phyloP scores from a whole-genome alignment of 2,888 invertebrate species.

The Microdon myrmicae region DNA sequence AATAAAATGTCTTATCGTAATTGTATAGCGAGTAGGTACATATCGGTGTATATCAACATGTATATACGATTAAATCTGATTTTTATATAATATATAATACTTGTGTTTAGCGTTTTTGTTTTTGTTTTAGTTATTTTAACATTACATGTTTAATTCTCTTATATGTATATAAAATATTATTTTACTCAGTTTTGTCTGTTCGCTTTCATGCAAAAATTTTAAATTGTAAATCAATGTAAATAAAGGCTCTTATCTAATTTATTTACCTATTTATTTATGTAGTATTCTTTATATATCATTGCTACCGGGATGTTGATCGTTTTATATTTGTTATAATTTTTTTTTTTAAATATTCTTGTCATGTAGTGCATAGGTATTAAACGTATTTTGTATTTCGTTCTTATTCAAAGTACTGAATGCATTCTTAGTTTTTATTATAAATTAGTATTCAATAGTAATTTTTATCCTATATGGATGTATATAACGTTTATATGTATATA shows the following conservation, averaged over 20 bases:
- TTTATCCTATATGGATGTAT: constrained; percentile 42
- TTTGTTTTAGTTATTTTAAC: constrained; percentile 13
- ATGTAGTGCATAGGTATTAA: constrained; percentile 37
- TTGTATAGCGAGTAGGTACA: constrained; percentile 52
- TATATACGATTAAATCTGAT: constrained; percentile 35
- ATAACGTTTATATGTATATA: constrained; percentile 42
- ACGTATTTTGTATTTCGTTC: constrained; percentile 27
- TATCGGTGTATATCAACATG: constrained; percentile 50
- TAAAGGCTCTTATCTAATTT: constrained; percentile 63
- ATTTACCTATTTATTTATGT: constrained; percentile 32
- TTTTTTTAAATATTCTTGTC: constrained; percentile 40
- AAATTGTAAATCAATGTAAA: constrained; percentile 57
- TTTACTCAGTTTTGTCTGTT: constrained; percentile 47
- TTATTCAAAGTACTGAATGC: too few species aligned
- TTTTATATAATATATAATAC: constrained; percentile 16
- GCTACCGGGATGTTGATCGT: constrained; percentile 52
- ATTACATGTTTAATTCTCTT: constrained; percentile 27
- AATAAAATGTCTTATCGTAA: constrained; percentile 32
- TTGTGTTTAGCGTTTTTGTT: constrained; percentile 6
- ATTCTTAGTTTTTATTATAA: constrained; percentile 17
- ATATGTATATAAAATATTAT: constrained; percentile 52
- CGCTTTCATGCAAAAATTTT: constrained; percentile 47
- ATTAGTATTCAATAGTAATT: constrained; percentile 38
- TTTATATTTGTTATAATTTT: constrained; percentile 44
- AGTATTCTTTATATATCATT: constrained; percentile 51